These are phyloP conservation scores for Aelia acuminata DNA, from an alignment of 2,888 invertebrate species.

Conservation along the genomic window DNA sequence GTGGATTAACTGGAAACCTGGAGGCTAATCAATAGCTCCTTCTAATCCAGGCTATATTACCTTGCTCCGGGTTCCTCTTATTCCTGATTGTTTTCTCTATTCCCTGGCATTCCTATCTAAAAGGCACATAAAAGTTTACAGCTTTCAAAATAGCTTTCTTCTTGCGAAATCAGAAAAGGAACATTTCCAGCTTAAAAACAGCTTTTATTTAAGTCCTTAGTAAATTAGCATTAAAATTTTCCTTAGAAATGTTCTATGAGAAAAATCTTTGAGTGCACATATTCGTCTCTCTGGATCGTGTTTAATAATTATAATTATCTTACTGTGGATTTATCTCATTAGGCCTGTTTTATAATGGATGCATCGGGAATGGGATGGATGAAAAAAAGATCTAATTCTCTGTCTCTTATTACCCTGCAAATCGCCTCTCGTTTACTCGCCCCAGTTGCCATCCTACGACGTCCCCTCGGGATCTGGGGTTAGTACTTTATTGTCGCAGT, in stretches of 20 bases:
- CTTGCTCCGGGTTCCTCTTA: background rate
- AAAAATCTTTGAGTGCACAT: too few relatives aligned
- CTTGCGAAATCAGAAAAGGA: background rate
- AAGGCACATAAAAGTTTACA: conserved; percentile 7
- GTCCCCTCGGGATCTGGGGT: background rate
- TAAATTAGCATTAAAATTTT: too few relatives aligned
- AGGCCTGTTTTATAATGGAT: too few relatives aligned
- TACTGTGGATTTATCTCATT: too few relatives aligned
- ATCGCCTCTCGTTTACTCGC: background rate
- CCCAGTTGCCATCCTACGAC: background rate
- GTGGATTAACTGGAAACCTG: conserved; percentile 42
- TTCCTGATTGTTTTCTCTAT: background rate
- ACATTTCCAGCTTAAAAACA: background rate
- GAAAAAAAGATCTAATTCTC: too few relatives aligned
- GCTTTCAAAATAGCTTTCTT: background rate
- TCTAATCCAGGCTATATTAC: conserved; percentile 24
- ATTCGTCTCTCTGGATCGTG: too few relatives aligned
- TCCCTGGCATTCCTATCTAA: background rate
- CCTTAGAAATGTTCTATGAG: too few relatives aligned
- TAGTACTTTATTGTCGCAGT: background rate
- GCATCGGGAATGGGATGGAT: too few relatives aligned
- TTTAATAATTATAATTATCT: too few relatives aligned
- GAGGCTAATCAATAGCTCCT: conserved; percentile 16
- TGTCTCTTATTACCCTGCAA: background rate
- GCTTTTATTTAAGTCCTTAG: too few relatives aligned